A percentile compares a stretch with the other conserved stretches of the same genome.
phyloP scores from a whole-genome alignment of 2,888 invertebrate genomes.

The Ophioninae sp. region DNA sequence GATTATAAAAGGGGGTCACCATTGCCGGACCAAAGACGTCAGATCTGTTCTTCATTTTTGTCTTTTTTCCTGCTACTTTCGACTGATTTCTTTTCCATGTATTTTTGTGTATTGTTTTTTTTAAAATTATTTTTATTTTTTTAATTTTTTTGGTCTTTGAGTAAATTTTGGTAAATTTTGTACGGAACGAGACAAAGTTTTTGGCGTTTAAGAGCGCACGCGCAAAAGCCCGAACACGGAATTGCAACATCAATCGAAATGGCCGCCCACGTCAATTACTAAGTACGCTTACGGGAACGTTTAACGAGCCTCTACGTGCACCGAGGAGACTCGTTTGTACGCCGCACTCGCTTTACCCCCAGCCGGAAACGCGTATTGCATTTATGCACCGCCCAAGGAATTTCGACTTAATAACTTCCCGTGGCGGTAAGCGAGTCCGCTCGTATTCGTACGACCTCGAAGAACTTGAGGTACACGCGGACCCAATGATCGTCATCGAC shows the following conservation, averaged over 20 bases:
- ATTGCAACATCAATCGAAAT: too few species aligned
- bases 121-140: too few species aligned
- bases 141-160: too few species aligned
- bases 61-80: not conserved
- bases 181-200: too few species aligned
- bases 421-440: constrained; percentile 48
- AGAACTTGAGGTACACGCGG: not conserved
- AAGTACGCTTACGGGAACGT: constrained; percentile 2
- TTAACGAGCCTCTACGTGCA: not conserved
- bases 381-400: constrained; percentile 64
- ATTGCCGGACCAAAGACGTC: not conserved
- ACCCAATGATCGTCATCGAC: too few species aligned
- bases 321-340: not conserved
- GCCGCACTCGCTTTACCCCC: constrained; percentile 1
- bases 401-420: constrained; percentile 70
- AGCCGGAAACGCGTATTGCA: constrained; percentile 50
- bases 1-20: not conserved
- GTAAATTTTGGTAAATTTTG: too few species aligned
- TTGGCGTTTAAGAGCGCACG: too few species aligned
- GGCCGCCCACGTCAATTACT: not conserved
- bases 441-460: constrained; percentile 1
- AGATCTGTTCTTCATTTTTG: not conserved
- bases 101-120: too few species aligned
- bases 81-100: too few species aligned
- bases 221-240: too few species aligned